phyloP scores from a whole-genome alignment of 2,797 vertebrate genomes.

The Danionella dracula region DNA sequence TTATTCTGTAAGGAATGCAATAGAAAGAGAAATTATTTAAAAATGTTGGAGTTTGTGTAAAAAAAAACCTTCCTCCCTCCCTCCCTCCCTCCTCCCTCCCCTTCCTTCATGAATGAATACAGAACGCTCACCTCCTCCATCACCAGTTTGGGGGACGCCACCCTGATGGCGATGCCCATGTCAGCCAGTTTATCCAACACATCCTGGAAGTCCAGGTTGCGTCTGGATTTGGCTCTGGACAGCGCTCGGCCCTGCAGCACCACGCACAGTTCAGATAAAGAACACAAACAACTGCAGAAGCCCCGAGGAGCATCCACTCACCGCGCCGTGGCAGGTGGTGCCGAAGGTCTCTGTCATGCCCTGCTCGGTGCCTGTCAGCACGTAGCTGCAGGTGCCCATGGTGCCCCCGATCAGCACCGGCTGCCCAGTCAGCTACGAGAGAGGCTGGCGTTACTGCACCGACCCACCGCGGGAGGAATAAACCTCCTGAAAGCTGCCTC shows the following conservation, averaged over 20 bases:
- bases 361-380: constrained; percentile 92
- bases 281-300: background rate
- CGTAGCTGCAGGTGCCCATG: constrained; percentile 98
- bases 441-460: background rate
- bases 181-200: constrained; percentile 97
- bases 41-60: too few species aligned
- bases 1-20: too few species aligned
- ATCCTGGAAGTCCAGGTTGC: constrained; percentile 97
- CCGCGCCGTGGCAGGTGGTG: constrained; percentile 96
- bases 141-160: constrained; percentile 95
- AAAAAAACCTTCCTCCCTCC: too few species aligned
- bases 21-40: too few species aligned
- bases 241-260: constrained; percentile 87
- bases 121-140: constrained; percentile 87
- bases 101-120: too few species aligned
- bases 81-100: too few species aligned
- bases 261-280: constrained; percentile 11
- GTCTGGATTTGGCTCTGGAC: constrained; percentile 92
- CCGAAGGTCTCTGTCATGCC: constrained; percentile 98
- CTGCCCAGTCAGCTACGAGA: constrained; percentile 86
- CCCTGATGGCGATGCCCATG: constrained; percentile 92
- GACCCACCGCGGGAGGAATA: too few species aligned
- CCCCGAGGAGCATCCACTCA: constrained; percentile 54
- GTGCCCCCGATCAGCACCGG: constrained; percentile 96
- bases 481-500: background rate